phyloP scores from a whole-genome alignment of 1,140 invertebrate species.

The Tetramorium parvispinum region DNA sequence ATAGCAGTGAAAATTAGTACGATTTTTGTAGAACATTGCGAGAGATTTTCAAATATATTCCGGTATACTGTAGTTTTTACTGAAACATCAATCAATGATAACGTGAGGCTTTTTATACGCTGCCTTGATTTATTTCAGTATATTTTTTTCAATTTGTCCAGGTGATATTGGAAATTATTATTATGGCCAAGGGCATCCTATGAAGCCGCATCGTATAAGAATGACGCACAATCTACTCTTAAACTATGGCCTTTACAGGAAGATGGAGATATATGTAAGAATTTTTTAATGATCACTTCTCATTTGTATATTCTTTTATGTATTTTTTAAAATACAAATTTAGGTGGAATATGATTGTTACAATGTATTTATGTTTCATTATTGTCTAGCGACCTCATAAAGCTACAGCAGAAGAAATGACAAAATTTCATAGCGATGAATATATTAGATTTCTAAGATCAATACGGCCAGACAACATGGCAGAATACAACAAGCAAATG shows the following conservation, averaged over 20 bases:
- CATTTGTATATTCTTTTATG: conserved; percentile 89
- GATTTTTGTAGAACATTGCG: conserved; percentile 89
- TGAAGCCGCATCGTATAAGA: conserved; percentile 99
- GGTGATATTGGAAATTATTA: conserved; percentile 99
- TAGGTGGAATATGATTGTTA: conserved; percentile 94
- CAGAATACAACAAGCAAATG: conserved; percentile 99
- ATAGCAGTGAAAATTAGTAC: background rate
- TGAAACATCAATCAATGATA: conserved; percentile 99
- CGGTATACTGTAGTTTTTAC: conserved; percentile 97
- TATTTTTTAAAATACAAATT: conserved; percentile 90
- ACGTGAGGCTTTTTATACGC: conserved; percentile 95
- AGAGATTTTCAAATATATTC: conserved; percentile 60
- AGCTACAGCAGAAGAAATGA: conserved; percentile 99
- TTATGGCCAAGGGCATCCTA: conserved; percentile 99
- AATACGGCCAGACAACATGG: conserved; percentile 99
- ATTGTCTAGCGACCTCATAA: conserved; percentile 96
- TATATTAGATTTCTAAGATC: conserved; percentile 99
- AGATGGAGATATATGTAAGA: conserved; percentile 99
- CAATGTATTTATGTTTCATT: conserved; percentile 58
- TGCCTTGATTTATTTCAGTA: conserved; percentile 99
- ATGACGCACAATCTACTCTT: conserved; percentile 99
- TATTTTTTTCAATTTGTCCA: conserved; percentile 82
- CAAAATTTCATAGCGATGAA: conserved; percentile 99
- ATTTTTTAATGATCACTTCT: background rate
- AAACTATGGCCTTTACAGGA: conserved; percentile 99